These are phyloP conservation scores for Sebastes steindachneri DNA, from an alignment of 2,797 vertebrate genomes.

Conservation along the genomic window DNA sequence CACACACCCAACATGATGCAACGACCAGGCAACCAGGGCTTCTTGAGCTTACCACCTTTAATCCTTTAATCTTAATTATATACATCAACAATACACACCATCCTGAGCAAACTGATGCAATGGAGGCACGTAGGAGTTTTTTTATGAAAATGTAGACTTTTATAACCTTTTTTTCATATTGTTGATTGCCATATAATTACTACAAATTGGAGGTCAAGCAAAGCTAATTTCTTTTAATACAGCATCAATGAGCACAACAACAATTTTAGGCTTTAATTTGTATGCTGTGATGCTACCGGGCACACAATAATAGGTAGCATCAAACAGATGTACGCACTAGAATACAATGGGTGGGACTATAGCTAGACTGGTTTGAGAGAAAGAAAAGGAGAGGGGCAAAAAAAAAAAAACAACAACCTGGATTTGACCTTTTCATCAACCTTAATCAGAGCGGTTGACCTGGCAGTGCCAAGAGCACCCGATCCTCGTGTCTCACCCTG, in stretches of 20 bases:
- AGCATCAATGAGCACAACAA: background rate
- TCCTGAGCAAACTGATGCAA: background rate
- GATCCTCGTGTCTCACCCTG: conserved; percentile 7
- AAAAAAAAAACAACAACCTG: background rate
- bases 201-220: background rate
- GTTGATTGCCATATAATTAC: background rate
- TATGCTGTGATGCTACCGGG: background rate
- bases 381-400: background rate
- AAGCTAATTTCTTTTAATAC: background rate
- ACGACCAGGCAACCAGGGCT: background rate
- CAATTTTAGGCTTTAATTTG: background rate
- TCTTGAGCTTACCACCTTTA: background rate
- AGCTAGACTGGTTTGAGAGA: background rate
- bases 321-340: background rate
- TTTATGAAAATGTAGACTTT: background rate
- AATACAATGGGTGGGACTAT: background rate
- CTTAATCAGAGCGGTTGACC: conserved; percentile 47
- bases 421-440: conserved; percentile 47
- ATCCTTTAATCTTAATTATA: background rate
- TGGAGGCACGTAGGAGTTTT: background rate
- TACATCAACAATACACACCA: background rate
- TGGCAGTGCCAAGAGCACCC: conserved; percentile 5
- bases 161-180: background rate
- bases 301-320: background rate
- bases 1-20: background rate